Evolutionary conservation across 35 echinoderm and acorn worm genomes (phyloP), one percentile per base, ranked within the genome.

Genomic region (Antedon bifida): DNA sequence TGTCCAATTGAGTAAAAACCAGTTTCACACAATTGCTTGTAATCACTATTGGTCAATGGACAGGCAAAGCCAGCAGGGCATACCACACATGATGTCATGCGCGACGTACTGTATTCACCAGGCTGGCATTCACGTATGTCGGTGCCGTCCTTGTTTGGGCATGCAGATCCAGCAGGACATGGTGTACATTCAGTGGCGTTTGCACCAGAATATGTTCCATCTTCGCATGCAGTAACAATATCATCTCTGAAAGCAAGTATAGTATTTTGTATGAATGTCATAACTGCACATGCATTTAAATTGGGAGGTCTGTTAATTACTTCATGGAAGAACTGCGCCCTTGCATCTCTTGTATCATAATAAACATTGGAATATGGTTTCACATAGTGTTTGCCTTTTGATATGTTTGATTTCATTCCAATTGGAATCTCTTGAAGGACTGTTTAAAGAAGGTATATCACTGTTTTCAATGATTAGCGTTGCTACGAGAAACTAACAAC

Each of bases 1-100:
- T 90, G 87, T 8, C 94, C 94, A 10, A 34, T 85, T n/a, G 94
- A 97, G 80, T 85, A 97, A 21, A 82, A 81, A 29, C 94, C 94
- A 19, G 75, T 3, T 23, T 35, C 2, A 74, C 94, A 97, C 11
- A 84, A 79, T 28, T 81, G 34, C 85, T 92, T 78, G 75, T 92
- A 89, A 80, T 92, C 79, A 12, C 46, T 44, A 56, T 85, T 81
- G 0, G 87, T 87, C 14, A 83, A 46, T 1, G 94, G 94, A 36
- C 94, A 97, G 4, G 77, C 87, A 42, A 82, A 97, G 0, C 94
- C 94, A 8, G 82, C 79, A 0, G 90, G 90, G 56, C 94, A 97
- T 3, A 29, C 31, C 34, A 73, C 36, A 33, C 94, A 97, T 5
- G 84, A 86, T 21, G 45, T 78, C 36, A 90, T 97, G 76, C 82